Conservation (phyloP, 2,113 vertebrate species). For the Ctenodactylus gundi region DNA sequence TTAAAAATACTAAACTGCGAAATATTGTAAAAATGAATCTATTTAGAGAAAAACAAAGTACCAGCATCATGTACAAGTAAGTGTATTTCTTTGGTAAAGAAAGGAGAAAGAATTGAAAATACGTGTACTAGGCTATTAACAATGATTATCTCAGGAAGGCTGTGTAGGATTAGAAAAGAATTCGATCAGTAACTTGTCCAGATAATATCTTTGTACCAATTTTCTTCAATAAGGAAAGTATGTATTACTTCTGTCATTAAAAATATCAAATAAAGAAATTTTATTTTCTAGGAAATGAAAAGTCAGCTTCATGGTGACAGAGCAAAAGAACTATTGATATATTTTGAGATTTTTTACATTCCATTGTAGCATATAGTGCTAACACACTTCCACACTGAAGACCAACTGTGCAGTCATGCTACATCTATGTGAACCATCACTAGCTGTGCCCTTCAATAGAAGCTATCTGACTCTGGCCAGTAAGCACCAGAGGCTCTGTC, state of each 20-base stretch:
- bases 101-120: not conserved
- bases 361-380: no score
- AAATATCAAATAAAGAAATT: not conserved
- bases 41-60: not conserved
- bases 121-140: not conserved
- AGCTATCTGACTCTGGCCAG: not conserved
- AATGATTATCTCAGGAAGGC: not conserved
- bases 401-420: accelerated
- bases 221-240: not conserved
- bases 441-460: not conserved
- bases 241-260: not conserved
- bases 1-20: not conserved
- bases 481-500: not conserved
- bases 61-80: not conserved
- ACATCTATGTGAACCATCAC: accelerated
- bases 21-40: not conserved
- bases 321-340: not conserved
- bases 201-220: not conserved
- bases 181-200: not conserved
- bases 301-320: not conserved
- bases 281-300: not conserved
- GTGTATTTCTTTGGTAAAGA: not conserved
- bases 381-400: not conserved
- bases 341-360: not conserved
- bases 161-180: not conserved